These are phyloP conservation scores for Papilio aristodemus DNA, from an alignment of 1,140 invertebrate species.

Conservation along the genomic window DNA sequence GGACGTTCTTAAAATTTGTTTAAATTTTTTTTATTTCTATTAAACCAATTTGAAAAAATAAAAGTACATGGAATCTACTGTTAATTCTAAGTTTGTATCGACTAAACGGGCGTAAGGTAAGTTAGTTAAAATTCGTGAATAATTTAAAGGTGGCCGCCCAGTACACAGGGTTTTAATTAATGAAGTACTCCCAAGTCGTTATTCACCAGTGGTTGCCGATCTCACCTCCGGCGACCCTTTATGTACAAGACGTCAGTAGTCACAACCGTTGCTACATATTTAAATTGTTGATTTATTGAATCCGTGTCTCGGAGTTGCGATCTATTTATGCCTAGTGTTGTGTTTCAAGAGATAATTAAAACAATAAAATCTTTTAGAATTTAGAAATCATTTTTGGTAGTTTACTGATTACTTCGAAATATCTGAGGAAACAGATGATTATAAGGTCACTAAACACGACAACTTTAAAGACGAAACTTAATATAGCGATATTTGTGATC, in stretches of 20 bases:
- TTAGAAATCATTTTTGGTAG: too few species aligned
- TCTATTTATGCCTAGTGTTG: background rate
- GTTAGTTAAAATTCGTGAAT: conserved; percentile 62
- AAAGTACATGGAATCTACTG: background rate
- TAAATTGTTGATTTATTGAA: conserved; percentile 42
- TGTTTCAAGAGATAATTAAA: too few species aligned
- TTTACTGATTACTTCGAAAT: too few species aligned
- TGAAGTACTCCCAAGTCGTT: conserved; percentile 71
- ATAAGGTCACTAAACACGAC: too few species aligned
- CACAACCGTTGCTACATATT: conserved; percentile 44
- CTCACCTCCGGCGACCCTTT: conserved; percentile 57
- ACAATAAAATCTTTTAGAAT: too few species aligned
- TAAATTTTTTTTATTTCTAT: too few species aligned
- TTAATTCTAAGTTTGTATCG: background rate
- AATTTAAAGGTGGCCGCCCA: conserved; percentile 69
- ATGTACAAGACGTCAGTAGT: conserved; percentile 55
- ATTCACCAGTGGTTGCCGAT: conserved; percentile 56
- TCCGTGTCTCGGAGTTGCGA: background rate
- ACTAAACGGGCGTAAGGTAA: background rate
- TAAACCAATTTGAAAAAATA: too few species aligned
- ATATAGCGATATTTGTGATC: conserved; percentile 51
- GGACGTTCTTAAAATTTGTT: too few species aligned
- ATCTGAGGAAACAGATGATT: too few species aligned
- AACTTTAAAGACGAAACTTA: background rate
- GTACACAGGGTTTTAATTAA: conserved; percentile 71